phyloP scores from a whole-genome alignment of 2,797 vertebrate genomes.

The Sitta carolinensis region DNA sequence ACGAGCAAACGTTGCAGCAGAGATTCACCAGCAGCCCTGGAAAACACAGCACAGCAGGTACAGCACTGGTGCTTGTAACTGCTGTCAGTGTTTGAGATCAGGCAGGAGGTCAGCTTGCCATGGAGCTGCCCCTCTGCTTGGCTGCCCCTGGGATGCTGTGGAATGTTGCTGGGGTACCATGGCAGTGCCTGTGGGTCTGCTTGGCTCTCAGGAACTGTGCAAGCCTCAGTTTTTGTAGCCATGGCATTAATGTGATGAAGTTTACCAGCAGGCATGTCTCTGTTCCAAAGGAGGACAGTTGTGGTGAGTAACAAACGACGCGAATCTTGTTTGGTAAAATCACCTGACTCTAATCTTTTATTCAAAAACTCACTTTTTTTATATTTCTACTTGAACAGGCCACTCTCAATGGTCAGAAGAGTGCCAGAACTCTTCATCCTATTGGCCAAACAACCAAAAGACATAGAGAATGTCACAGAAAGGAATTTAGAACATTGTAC shows the following conservation, averaged over 20 bases:
- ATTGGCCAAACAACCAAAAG: no score
- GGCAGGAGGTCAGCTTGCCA: background rate
- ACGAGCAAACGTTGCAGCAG: conserved; percentile 11
- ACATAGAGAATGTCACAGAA: no score
- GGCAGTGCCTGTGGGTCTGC: background rate
- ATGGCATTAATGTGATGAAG: background rate
- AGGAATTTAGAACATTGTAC: no score
- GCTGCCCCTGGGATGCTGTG: background rate
- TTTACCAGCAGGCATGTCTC: background rate
- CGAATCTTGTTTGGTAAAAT: no score
- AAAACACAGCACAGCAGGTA: background rate
- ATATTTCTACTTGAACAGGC: no score
- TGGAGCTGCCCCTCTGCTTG: background rate
- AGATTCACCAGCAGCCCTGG: background rate
- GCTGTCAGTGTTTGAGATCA: background rate
- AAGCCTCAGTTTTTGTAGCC: background rate
- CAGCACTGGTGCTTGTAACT: conserved; percentile 15
- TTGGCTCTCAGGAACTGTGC: background rate
- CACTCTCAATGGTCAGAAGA: no score
- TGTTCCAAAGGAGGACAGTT: background rate
- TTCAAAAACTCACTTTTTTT: no score
- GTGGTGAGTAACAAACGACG: no score
- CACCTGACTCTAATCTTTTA: no score
- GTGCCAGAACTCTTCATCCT: no score
- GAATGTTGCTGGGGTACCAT: background rate